Evolutionary conservation across 2,888 invertebrate species (phyloP).

Genomic region (Hofmannophila pseudospretella): DNA sequence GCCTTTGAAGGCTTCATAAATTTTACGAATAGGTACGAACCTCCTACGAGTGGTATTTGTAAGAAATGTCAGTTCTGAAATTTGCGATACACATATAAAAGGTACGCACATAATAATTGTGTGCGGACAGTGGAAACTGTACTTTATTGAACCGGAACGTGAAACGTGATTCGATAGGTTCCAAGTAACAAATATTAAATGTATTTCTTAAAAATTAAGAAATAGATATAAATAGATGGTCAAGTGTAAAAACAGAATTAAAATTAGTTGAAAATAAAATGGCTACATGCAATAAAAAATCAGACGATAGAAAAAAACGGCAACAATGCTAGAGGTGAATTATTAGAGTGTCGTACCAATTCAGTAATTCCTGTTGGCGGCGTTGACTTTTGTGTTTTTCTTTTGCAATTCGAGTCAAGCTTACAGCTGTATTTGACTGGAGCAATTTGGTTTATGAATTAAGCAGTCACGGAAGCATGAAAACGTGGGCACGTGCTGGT

Average conservation of each 20-base stretch:
- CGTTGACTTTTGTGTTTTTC: constrained; percentile 51
- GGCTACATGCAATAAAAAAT: no score
- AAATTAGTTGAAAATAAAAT: no score
- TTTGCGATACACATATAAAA: constrained; percentile 4
- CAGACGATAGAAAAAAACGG: no score
- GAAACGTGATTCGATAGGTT: no score
- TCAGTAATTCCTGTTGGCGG: constrained; percentile 46
- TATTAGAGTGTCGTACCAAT: constrained; percentile 45
- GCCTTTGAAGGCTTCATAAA: constrained; percentile 3
- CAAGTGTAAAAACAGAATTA: no score
- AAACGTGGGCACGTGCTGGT: constrained; percentile 34
- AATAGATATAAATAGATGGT: no score
- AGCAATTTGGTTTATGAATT: constrained; percentile 38
- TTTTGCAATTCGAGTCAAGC: constrained; percentile 35
- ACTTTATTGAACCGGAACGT: background rate
- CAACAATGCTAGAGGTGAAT: no score
- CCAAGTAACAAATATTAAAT: constrained; percentile 1
- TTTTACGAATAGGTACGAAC: constrained; percentile 28
- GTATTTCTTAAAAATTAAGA: no score
- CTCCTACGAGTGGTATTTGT: constrained; percentile 50
- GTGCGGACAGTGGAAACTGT: background rate
- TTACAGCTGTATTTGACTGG: constrained; percentile 36
- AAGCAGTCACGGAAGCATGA: constrained; percentile 52
- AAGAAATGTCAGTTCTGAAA: constrained; percentile 20
- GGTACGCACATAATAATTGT: background rate